Evolutionary conservation across 2,113 vertebrate genomes (phyloP).

Genomic region (Salvator merianae): DNA sequence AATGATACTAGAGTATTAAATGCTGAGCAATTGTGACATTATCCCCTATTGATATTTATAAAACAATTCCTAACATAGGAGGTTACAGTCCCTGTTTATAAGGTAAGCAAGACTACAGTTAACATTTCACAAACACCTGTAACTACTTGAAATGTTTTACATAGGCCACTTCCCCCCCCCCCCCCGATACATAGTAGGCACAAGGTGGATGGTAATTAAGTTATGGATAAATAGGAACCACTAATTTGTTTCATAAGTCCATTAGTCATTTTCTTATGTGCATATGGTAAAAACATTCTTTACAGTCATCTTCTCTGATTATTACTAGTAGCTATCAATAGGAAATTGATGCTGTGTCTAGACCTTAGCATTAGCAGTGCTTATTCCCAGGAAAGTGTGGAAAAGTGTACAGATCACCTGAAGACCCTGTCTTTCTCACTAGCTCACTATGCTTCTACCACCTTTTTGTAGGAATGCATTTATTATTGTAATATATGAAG

Average conservation of each 20-base stretch:
- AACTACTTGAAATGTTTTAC: neutral
- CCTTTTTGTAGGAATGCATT: too few species aligned
- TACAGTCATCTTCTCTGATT: too few species aligned
- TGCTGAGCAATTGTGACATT: neutral
- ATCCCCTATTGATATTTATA: neutral
- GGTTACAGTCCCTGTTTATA: neutral
- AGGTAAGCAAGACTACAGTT: neutral
- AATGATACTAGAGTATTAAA: conserved; percentile 6
- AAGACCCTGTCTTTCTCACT: too few species aligned
- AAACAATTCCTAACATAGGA: neutral
- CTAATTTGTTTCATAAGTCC: neutral
- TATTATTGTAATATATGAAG: too few species aligned
- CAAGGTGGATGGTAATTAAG: neutral
- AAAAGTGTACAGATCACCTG: too few species aligned
- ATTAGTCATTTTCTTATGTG: too few species aligned
- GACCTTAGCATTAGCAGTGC: too few species aligned
- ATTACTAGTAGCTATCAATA: too few species aligned
- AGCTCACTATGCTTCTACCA: too few species aligned
- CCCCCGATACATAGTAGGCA: neutral
- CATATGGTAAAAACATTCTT: too few species aligned
- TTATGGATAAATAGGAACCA: neutral
- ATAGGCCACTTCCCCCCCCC: neutral
- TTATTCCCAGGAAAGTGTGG: neutral
- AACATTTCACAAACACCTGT: neutral
- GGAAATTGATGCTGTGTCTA: too few species aligned